Base-by-base conservation (phyloP, 2,797 vertebrate genomes). In the Gallinago stenura region DNA sequence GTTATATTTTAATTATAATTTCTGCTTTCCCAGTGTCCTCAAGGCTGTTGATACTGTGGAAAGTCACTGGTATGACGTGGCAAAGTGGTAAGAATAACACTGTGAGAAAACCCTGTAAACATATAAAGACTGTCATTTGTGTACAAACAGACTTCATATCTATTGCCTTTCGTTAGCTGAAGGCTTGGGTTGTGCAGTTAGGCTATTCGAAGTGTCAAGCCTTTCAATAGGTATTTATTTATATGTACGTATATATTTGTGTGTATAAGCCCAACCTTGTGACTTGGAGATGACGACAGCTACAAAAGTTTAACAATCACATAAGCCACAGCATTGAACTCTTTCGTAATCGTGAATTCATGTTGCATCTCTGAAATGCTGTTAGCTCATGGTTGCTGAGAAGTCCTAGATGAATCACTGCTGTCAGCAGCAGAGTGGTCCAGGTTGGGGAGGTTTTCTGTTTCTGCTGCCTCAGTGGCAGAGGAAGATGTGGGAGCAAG, bases 1-100 rank as follows among this genome's bases (percentile, higher is more conserved):
- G 64, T 83, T 93, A 80, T 70, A 72, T 57, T 93, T 88, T 22
- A 93, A 60, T 91, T 91, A 86, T 80, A 69, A 75, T 50, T 65
- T 89, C 62, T 91, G 45, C 66, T 87, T 86, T 93, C 58, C 17
- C 39, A 45, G 5, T 43, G 39, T 84, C 73, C 65, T 93, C 6
- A 8, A 62, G 86, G 60, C 43, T 64, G 62, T 73, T 94, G 66
- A 65, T 91, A 25, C n/a, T n/a, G 3, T 72, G 64, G 68, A 30
- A 93, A 89, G 24, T 45, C 48, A 69, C 50, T 75, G 66, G 26
- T 71, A 30, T 12, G 56, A 87, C 3, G 4, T 58, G 54, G 35
- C 0, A 8, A 60, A 69, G 19, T 20, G n/a, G 30, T 85, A 58
- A 78, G 80, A 77, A 85, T 85, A 70, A 57, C 45, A 31, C n/a